Conservation (phyloP, 30 jellyfish, hydroid and myxozoan genomes). For the Sanderia malayensis region DNA sequence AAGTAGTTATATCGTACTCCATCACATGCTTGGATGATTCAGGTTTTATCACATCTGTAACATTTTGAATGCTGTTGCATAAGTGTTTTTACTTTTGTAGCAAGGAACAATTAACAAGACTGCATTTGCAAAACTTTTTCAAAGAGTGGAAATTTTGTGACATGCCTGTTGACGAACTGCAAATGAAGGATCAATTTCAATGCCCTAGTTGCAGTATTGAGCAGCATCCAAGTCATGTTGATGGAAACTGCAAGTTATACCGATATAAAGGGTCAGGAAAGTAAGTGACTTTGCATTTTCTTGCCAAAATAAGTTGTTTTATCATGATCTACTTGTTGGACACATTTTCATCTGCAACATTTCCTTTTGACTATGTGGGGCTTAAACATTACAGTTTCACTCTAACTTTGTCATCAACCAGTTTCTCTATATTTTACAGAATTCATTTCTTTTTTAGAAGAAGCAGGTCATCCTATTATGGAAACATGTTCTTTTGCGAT, state of each 20-base stretch:
- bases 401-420: too few relatives aligned
- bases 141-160: slow-evolving; percentile 18
- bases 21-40: too few relatives aligned
- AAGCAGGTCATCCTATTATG: slow-evolving; percentile 19
- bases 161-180: not conserved
- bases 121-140: slow-evolving; percentile 17
- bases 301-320: too few relatives aligned
- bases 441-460: not conserved
- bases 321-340: too few relatives aligned
- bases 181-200: slow-evolving; percentile 1
- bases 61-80: too few relatives aligned
- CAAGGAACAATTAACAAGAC: slow-evolving; percentile 2
- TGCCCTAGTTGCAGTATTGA: slow-evolving; percentile 36
- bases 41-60: too few relatives aligned
- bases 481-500: not conserved
- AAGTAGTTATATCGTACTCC: too few relatives aligned
- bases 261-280: slow-evolving; percentile 3
- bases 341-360: too few relatives aligned
- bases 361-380: too few relatives aligned
- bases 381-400: too few relatives aligned
- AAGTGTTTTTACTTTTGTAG: too few relatives aligned
- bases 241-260: slow-evolving; percentile 11
- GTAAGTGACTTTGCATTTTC: too few relatives aligned
- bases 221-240: slow-evolving; percentile 44
- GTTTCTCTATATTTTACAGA: slow-evolving; percentile 13